These are phyloP conservation scores for Lucinisca nassula DNA, from an alignment of 2,888 invertebrate genomes.

Conservation along the genomic window DNA sequence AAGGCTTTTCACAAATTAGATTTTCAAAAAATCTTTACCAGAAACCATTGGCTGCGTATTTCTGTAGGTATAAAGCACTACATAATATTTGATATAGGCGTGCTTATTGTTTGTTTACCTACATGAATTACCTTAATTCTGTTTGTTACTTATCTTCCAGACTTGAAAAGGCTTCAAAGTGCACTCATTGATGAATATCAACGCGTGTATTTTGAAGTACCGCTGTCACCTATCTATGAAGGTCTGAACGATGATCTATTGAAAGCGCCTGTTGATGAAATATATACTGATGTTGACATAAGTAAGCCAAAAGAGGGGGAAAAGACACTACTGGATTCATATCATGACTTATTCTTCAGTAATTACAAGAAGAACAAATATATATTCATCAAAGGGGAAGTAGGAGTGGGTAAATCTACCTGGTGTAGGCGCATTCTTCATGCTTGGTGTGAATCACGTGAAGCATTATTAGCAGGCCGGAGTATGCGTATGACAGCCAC, in stretches of 20 bases:
- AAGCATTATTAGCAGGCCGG: background rate
- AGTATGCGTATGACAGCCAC: background rate
- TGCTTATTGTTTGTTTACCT: too few relatives aligned
- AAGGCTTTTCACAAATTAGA: too few relatives aligned
- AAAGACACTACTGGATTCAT: background rate
- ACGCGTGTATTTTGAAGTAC: background rate
- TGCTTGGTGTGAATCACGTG: background rate
- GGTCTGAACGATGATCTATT: background rate
- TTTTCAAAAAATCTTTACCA: too few relatives aligned
- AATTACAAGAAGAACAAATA: background rate
- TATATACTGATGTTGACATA: background rate
- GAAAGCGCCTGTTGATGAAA: background rate
- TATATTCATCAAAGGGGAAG: background rate
- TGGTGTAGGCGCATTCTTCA: background rate
- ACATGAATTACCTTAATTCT: too few relatives aligned
- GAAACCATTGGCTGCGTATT: too few relatives aligned
- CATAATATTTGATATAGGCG: too few relatives aligned
- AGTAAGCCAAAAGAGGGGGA: background rate
- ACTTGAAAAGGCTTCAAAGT: background rate
- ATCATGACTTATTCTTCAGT: background rate
- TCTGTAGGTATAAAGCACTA: too few relatives aligned
- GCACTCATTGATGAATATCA: background rate
- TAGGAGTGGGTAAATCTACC: background rate
- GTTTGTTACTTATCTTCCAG: background rate
- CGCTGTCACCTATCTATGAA: background rate